These are phyloP conservation scores for Semotilus atromaculatus DNA, from an alignment of 2,797 vertebrate species.

Conservation along the genomic window DNA sequence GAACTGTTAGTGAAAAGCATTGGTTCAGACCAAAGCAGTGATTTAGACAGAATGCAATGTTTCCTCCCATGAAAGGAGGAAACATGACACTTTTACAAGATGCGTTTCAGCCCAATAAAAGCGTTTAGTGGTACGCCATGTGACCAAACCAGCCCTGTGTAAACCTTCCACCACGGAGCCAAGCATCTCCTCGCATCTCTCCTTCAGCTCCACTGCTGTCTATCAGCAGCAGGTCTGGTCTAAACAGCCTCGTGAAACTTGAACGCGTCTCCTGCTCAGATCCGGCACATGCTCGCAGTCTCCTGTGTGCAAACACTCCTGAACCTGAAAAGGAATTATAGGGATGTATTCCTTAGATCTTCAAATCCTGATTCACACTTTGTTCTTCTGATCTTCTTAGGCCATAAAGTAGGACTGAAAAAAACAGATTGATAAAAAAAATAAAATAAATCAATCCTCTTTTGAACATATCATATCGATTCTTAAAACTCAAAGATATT, in stretches of 20 bases:
- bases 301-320: slow-evolving; percentile 20
- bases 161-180: not conserved
- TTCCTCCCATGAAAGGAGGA: not conserved
- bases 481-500: not conserved
- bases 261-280: not conserved
- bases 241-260: slow-evolving; percentile 29
- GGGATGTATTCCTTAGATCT: not conserved
- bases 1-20: not conserved
- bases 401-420: not conserved
- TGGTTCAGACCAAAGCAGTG: not conserved
- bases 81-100: slow-evolving; percentile 19
- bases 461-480: not conserved
- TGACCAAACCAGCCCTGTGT: slow-evolving; percentile 12
- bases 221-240: slow-evolving; percentile 14
- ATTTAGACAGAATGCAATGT: not conserved
- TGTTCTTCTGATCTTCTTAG: not conserved
- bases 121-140: slow-evolving; percentile 9
- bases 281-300: not conserved
- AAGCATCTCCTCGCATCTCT: not conserved
- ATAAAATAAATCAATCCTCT: no score
- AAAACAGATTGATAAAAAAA: not conserved
- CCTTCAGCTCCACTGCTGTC: slow-evolving; percentile 1
- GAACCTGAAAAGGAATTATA: not conserved
- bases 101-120: not conserved
- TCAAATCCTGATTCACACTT: not conserved